Evolutionary conservation across 2,888 invertebrate genomes (phyloP).

Genomic region (Cerastoderma edule): DNA sequence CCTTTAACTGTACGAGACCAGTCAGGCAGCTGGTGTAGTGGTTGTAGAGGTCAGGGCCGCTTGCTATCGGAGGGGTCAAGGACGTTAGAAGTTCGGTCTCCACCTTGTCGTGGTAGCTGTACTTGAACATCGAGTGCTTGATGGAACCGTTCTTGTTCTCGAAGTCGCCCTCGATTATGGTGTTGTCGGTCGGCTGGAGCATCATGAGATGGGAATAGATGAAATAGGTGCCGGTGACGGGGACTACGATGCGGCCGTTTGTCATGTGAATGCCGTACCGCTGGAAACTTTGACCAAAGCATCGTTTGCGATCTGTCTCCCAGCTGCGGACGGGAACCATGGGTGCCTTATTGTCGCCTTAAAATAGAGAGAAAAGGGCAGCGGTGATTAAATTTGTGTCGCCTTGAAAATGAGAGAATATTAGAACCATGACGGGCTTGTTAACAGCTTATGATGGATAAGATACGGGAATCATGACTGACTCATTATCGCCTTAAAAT

Average conservation of each 20-base stretch:
- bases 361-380: too few relatives aligned
- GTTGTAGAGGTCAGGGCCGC: slow-evolving; percentile 24
- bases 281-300: slow-evolving; percentile 21
- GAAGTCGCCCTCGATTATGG: background rate
- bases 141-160: slow-evolving; percentile 14
- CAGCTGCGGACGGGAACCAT: slow-evolving; percentile 26
- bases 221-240: slow-evolving; percentile 35
- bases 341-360: background rate
- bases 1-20: slow-evolving; percentile 25
- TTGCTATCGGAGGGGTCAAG: slow-evolving; percentile 18
- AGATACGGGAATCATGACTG: too few relatives aligned
- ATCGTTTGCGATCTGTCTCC: slow-evolving; percentile 19
- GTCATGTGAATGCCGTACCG: slow-evolving; percentile 27
- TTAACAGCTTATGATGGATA: too few relatives aligned
- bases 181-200: slow-evolving; percentile 9
- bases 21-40: slow-evolving; percentile 33
- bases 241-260: slow-evolving; percentile 38
- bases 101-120: slow-evolving; percentile 8
- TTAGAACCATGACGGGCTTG: too few relatives aligned
- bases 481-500: slow-evolving; percentile 9
- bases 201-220: slow-evolving; percentile 36
- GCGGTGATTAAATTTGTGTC: too few relatives aligned
- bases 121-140: slow-evolving; percentile 39
- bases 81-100: slow-evolving; percentile 21
- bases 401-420: too few relatives aligned